Conservation (phyloP, 2,113 vertebrate species). For the Telmatochromis bifrenatus region DNA sequence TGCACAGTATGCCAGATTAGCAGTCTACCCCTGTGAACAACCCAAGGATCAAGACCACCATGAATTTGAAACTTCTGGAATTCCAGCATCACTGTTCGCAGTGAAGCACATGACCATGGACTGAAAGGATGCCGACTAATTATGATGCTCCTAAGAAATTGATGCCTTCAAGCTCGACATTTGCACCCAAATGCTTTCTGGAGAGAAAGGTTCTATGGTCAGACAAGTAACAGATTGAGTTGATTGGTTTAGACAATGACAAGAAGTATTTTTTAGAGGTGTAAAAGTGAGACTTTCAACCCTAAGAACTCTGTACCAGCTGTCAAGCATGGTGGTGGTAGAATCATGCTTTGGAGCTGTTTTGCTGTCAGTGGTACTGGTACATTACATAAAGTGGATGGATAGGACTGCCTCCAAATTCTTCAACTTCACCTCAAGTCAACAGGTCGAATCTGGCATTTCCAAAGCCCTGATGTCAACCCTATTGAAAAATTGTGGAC, state of each 20-base stretch:
- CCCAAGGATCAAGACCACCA: not conserved
- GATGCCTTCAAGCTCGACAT: not conserved
- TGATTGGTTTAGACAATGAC: not conserved
- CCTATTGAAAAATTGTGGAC: not conserved
- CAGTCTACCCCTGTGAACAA: not conserved
- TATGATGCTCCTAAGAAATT: not conserved
- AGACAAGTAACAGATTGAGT: not conserved
- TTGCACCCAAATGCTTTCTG: not conserved
- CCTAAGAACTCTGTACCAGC: not conserved
- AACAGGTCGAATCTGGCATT: not conserved
- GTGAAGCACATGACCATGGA: not conserved
- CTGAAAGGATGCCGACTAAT: not conserved
- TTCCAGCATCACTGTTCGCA: not conserved
- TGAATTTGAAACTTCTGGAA: not conserved
- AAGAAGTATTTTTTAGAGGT: not conserved
- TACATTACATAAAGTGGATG: not conserved
- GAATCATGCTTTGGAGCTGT: not conserved
- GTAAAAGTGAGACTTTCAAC: not conserved
- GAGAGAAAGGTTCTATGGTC: not conserved
- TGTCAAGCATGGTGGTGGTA: not conserved
- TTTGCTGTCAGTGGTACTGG: not conserved
- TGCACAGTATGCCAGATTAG: not conserved
- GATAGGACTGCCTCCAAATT: not conserved
- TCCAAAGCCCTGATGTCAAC: not conserved
- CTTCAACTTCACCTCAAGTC: not conserved